These are phyloP conservation scores for Teleogryllus oceanicus DNA, from an alignment of 2,888 invertebrate genomes.

Conservation along the genomic window DNA sequence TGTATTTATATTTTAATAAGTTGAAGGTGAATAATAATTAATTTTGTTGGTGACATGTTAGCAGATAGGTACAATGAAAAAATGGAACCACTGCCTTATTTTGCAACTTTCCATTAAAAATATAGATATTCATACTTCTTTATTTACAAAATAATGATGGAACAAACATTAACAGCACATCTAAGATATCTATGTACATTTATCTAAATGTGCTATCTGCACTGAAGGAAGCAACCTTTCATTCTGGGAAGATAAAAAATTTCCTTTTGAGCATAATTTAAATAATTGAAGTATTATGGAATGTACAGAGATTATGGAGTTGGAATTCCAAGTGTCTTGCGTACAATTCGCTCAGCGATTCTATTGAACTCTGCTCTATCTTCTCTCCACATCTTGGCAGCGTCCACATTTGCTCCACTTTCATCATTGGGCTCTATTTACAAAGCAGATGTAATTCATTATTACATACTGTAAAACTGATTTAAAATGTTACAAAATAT, in stretches of 20 bases:
- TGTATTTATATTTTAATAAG: too few relatives aligned
- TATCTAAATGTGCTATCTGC: neutral
- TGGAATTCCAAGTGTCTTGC: slow-evolving; percentile 80
- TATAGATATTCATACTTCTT: neutral
- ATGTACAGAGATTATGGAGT: slow-evolving; percentile 33
- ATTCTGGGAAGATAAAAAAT: neutral
- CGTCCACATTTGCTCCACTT: slow-evolving; percentile 98
- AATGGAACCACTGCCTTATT: too few relatives aligned
- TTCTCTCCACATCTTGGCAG: slow-evolving; percentile 99
- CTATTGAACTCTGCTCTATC: slow-evolving; percentile 88
- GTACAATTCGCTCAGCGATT: slow-evolving; percentile 87
- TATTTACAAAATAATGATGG: neutral
- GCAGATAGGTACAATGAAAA: too few relatives aligned
- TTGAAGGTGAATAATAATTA: too few relatives aligned
- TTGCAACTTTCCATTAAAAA: too few relatives aligned
- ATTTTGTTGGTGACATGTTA: too few relatives aligned
- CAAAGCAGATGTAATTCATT: neutral
- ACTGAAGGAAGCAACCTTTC: neutral
- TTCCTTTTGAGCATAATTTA: neutral
- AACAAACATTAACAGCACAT: neutral
- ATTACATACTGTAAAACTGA: slow-evolving; percentile 19
- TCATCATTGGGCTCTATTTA: slow-evolving; percentile 92
- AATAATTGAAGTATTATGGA: slow-evolving; percentile 18
- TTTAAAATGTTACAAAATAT: neutral
- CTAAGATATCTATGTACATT: slow-evolving; percentile 3